These are phyloP conservation scores for Pogonophryne albipinna DNA, from an alignment of 2,797 vertebrate genomes.

Conservation along the genomic window DNA sequence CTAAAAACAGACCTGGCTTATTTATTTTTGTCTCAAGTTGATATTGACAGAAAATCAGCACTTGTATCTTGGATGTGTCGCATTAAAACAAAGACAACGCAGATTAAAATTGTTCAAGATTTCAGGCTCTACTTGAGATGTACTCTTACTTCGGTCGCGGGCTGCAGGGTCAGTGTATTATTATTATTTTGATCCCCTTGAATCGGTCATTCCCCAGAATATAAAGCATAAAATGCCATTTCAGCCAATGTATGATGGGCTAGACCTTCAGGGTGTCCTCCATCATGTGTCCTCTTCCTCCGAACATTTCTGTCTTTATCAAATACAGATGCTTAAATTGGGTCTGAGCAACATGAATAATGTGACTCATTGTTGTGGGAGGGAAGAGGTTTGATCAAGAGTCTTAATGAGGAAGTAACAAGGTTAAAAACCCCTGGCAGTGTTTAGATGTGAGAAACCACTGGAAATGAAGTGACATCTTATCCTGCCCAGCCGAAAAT, in stretches of 20 bases:
- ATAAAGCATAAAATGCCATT: constrained; percentile 10
- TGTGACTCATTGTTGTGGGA: constrained; percentile 21
- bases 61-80: constrained; percentile 37
- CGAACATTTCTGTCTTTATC: constrained; percentile 25
- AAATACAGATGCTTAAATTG: constrained; percentile 13
- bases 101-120: constrained; percentile 10
- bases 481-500: constrained; percentile 79
- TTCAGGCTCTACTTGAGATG: constrained; percentile 12
- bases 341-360: constrained; percentile 36
- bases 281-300: constrained; percentile 23
- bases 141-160: background rate
- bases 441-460: constrained; percentile 57
- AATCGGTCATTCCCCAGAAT: constrained; percentile 28
- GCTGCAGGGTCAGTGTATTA: constrained; percentile 24
- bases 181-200: background rate
- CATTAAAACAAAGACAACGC: constrained; percentile 3
- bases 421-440: constrained; percentile 28
- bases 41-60: constrained; percentile 51
- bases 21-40: constrained; percentile 21
- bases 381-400: constrained; percentile 33
- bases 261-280: constrained; percentile 8
- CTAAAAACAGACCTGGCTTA: constrained; percentile 11
- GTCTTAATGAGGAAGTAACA: constrained; percentile 60
- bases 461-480: constrained; percentile 71
- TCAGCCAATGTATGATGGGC: constrained; percentile 8